Conservation (phyloP, 2,888 invertebrate species). For the Polyommatus icarus region DNA sequence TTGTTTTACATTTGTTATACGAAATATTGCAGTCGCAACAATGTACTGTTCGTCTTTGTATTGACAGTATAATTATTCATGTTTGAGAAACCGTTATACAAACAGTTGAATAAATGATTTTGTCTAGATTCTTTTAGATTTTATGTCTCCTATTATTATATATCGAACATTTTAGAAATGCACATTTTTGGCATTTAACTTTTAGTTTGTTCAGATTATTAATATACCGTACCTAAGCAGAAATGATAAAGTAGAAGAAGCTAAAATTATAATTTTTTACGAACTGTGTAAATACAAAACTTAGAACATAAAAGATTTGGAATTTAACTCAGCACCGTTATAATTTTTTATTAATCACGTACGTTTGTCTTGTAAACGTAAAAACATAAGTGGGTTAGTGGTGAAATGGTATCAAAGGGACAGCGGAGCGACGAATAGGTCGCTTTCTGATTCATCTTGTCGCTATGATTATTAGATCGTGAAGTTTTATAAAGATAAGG, state of each 20-base stretch:
- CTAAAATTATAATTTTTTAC: background rate
- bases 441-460: background rate
- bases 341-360: background rate
- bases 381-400: background rate
- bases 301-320: background rate
- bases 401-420: slow-evolving; percentile 9
- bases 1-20: slow-evolving; percentile 27
- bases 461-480: slow-evolving; percentile 9
- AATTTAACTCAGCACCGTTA: background rate
- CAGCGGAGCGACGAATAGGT: background rate
- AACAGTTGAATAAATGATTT: background rate
- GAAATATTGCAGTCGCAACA: slow-evolving; percentile 39
- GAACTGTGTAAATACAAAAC: background rate
- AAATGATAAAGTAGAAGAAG: no score
- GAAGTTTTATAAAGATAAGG: background rate
- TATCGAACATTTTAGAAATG: background rate
- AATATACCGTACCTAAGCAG: no score
- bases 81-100: background rate
- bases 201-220: no score
- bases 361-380: background rate
- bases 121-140: background rate
- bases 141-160: background rate
- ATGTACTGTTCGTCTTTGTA: background rate
- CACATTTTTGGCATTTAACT: background rate
- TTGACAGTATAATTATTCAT: background rate